These are phyloP conservation scores for Scelioninae gen. 1 DNA, from an alignment of 2,888 invertebrate species.

Conservation along the genomic window DNA sequence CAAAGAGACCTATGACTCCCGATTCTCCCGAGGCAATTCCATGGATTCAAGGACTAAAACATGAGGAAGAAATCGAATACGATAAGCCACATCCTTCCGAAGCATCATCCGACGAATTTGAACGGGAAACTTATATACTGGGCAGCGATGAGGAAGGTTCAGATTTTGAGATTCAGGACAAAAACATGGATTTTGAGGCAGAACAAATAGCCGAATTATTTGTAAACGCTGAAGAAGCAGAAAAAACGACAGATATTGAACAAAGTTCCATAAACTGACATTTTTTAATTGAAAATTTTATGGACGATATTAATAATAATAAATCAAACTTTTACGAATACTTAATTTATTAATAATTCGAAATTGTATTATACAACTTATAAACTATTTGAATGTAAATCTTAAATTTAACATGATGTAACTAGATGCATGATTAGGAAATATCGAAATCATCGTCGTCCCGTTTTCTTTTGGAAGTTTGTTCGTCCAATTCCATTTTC, in stretches of 20 bases:
- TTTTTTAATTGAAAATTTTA: no score
- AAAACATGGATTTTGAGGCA: background rate
- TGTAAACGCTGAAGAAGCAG: constrained; percentile 16
- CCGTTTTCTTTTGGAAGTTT: constrained; percentile 79
- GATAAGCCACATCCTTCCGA: constrained; percentile 21
- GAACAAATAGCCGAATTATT: constrained; percentile 21
- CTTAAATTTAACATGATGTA: background rate
- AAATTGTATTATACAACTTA: no score
- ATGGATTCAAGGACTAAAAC: constrained; percentile 40
- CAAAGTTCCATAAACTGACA: no score
- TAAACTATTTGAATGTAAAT: no score
- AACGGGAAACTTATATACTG: constrained; percentile 18
- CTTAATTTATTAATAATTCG: constrained; percentile 38
- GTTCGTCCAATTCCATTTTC: constrained; percentile 81
- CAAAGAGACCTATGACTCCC: constrained; percentile 26
- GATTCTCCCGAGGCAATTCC: constrained; percentile 23
- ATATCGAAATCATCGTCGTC: constrained; percentile 83
- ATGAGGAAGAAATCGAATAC: constrained; percentile 30
- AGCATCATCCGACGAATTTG: constrained; percentile 25
- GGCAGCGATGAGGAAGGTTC: constrained; percentile 30
- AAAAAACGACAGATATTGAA: no score
- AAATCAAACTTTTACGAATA: constrained; percentile 23
- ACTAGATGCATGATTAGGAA: constrained; percentile 71
- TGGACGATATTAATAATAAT: no score
- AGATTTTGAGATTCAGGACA: constrained; percentile 16